These are phyloP conservation scores for Forbesichthys agassizii DNA, from an alignment of 2,113 vertebrate species.

Conservation along the genomic window DNA sequence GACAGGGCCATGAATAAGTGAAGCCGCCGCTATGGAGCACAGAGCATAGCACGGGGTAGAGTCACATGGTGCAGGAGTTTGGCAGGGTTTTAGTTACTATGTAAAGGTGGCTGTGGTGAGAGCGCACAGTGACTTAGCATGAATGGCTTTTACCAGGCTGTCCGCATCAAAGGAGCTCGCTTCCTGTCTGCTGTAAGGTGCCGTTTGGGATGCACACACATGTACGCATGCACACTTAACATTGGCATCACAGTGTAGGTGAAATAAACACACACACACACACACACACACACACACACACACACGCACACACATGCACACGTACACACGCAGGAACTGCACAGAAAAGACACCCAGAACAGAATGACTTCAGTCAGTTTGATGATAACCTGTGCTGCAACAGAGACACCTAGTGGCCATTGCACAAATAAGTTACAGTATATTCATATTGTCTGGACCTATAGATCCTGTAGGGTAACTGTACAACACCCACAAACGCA, in stretches of 20 bases:
- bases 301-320: slow-evolving; percentile 10
- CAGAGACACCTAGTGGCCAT: slow-evolving; percentile 61
- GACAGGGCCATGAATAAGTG: slow-evolving; percentile 28
- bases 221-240: slow-evolving; percentile 2
- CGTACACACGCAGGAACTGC: neutral
- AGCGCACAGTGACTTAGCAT: slow-evolving; percentile 54
- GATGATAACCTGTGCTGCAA: slow-evolving; percentile 51
- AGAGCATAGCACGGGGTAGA: slow-evolving; percentile 5
- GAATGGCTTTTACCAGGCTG: slow-evolving; percentile 50
- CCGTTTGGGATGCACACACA: slow-evolving; percentile 26
- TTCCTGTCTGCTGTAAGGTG: slow-evolving; percentile 57
- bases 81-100: slow-evolving; percentile 15
- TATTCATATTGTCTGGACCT: neutral
- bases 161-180: slow-evolving; percentile 47
- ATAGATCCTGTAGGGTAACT: too few species aligned
- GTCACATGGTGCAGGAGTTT: slow-evolving; percentile 32
- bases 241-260: slow-evolving; percentile 1
- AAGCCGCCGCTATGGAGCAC: slow-evolving; percentile 30
- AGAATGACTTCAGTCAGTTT: neutral
- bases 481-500: too few species aligned
- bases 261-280: slow-evolving; percentile 8
- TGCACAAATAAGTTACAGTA: neutral
- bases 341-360: slow-evolving; percentile 6
- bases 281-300: slow-evolving; percentile 13
- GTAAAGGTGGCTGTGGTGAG: slow-evolving; percentile 25